Percentiles rank a stretch among this genome's conserved stretches.
Evolutionary conservation across 2,888 invertebrate species (phyloP).

Genomic region (Euzetes globulus): DNA sequence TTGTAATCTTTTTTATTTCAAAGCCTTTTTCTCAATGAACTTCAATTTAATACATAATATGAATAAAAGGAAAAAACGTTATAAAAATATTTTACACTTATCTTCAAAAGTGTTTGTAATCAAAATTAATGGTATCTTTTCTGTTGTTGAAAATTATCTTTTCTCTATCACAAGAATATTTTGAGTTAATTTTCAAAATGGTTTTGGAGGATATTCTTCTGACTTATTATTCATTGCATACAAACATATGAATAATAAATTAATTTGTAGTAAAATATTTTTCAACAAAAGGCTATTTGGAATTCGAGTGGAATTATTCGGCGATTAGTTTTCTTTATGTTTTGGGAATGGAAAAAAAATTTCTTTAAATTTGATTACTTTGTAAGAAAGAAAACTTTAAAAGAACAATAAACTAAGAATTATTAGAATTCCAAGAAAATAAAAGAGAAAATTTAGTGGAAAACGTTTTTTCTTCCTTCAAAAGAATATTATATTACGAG

Average conservation of each 20-base stretch:
- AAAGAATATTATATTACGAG: background rate
- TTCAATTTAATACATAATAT: background rate
- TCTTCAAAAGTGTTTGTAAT: background rate
- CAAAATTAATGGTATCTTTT: constrained; percentile 8
- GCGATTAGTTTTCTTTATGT: background rate
- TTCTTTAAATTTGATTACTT: background rate
- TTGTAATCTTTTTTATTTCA: no score
- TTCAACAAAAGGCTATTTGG: background rate
- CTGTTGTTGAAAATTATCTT: background rate
- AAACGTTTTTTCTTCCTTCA: background rate
- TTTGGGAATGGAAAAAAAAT: no score
- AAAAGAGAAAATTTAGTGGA: background rate
- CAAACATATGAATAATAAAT: no score
- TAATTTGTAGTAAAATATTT: no score
- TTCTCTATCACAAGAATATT: background rate
- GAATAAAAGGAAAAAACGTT: background rate
- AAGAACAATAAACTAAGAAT: background rate
- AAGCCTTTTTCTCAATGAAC: no score
- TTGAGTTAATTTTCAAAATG: background rate
- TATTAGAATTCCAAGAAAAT: background rate
- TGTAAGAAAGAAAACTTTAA: background rate
- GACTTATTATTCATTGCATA: no score
- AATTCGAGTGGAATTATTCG: background rate
- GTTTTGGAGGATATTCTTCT: background rate
- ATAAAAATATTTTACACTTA: constrained; percentile 3